Conservation (phyloP, 2,888 invertebrate genomes). For the Trileptium ribeirensis region DNA sequence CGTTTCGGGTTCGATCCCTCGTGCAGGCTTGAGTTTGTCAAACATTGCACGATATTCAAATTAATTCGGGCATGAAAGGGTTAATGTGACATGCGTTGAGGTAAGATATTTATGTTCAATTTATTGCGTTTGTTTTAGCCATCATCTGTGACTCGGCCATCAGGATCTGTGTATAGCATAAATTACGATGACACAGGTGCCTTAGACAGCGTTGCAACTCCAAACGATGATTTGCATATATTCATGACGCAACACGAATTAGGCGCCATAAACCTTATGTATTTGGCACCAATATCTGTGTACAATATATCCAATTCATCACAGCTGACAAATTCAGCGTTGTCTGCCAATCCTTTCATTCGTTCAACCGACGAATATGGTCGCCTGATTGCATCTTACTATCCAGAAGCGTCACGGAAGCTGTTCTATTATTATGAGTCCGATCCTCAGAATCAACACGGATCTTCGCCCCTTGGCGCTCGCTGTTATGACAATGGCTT, state of each 20-base stretch:
- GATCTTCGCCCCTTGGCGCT: background rate
- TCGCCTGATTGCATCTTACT: background rate
- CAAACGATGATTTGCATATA: background rate
- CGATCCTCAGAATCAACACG: too few species aligned
- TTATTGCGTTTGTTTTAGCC: background rate
- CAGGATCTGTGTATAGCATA: background rate
- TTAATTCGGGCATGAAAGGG: too few species aligned
- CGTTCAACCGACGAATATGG: background rate
- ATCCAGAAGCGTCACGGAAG: background rate
- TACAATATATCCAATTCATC: too few species aligned
- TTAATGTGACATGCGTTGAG: too few species aligned
- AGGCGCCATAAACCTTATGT: background rate
- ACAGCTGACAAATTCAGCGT: background rate
- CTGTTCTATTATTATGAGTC: too few species aligned
- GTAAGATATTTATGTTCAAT: too few species aligned
- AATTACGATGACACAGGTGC: background rate
- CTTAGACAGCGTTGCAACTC: background rate
- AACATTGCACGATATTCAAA: too few species aligned
- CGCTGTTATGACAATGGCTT: background rate
- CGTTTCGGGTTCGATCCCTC: too few species aligned
- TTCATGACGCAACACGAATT: background rate
- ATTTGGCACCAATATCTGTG: background rate
- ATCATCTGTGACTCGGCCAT: background rate
- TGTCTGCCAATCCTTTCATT: background rate
- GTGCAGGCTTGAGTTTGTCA: too few species aligned